A percentile compares a stretch with the other conserved stretches of the same genome.
Conservation (phyloP, 2,888 invertebrate genomes). For the Troglohyphantes excavatus region DNA sequence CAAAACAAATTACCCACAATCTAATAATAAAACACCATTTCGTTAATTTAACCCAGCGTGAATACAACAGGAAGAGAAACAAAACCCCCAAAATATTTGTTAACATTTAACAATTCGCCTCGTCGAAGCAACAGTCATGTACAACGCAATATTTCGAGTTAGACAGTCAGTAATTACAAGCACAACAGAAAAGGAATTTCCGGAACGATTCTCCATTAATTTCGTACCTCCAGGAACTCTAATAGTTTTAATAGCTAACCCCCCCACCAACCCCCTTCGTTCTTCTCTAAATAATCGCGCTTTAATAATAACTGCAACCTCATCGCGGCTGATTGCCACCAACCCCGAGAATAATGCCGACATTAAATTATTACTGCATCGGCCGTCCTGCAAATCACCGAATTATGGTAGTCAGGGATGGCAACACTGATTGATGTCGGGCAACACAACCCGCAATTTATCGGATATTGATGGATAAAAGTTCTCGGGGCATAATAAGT, state of each 20-base stretch:
- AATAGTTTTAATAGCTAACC: background rate
- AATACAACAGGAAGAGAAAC: background rate
- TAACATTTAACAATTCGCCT: background rate
- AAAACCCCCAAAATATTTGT: background rate
- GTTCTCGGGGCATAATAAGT: background rate
- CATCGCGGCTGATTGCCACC: background rate
- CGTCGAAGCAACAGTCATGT: background rate
- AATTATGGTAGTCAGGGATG: background rate
- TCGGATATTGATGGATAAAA: background rate
- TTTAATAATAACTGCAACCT: background rate
- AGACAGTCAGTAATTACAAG: conserved; percentile 1
- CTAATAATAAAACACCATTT: background rate
- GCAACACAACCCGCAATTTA: background rate
- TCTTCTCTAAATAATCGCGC: background rate
- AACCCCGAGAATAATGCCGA: background rate
- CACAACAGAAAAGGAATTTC: conserved; percentile 1
- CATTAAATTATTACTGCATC: background rate
- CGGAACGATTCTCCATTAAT: background rate
- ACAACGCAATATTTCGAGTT: background rate
- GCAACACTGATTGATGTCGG: conserved; percentile 1
- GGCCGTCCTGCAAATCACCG: background rate
- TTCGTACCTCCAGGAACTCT: background rate
- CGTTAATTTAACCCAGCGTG: background rate
- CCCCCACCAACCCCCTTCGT: background rate
- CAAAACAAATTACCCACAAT: background rate